A percentile compares a stretch with the other conserved stretches of the same genome.
These are phyloP conservation scores for Climacteris rufus DNA, from an alignment of 2,113 vertebrate species.

Conservation along the genomic window DNA sequence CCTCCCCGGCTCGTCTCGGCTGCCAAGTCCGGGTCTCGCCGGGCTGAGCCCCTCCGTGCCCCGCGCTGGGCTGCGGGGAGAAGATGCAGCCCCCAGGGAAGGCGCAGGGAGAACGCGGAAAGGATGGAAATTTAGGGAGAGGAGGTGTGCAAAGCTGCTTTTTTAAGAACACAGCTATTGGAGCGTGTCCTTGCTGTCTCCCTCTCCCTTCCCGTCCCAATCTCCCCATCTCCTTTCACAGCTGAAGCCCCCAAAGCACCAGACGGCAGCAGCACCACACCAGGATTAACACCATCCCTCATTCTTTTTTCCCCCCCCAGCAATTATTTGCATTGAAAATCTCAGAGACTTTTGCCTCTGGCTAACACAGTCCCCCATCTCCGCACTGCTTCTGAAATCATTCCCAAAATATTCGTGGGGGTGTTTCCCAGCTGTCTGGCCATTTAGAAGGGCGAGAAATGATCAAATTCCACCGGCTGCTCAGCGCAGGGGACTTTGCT, in stretches of 20 bases:
- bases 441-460: neutral
- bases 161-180: fast-evolving
- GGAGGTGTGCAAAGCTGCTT: neutral
- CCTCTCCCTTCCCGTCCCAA: neutral
- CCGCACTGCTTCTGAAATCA: neutral
- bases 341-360: neutral
- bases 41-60: neutral
- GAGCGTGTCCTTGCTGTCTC: neutral
- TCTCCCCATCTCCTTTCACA: neutral
- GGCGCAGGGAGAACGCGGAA: neutral
- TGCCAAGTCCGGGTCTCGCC: fast-evolving
- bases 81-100: neutral
- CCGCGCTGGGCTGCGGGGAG: fast-evolving
- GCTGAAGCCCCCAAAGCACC: neutral
- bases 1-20: neutral
- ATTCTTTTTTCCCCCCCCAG: neutral
- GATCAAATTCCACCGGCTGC: neutral
- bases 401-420: neutral
- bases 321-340: neutral
- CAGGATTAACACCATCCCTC: fast-evolving
- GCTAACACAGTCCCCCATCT: fast-evolving
- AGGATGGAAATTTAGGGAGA: neutral
- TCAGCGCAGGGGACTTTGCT: neutral
- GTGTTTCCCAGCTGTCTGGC: neutral
- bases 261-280: neutral